These are phyloP conservation scores for Ganaspis brasiliensis DNA, from an alignment of 2,888 invertebrate genomes.

Conservation along the genomic window DNA sequence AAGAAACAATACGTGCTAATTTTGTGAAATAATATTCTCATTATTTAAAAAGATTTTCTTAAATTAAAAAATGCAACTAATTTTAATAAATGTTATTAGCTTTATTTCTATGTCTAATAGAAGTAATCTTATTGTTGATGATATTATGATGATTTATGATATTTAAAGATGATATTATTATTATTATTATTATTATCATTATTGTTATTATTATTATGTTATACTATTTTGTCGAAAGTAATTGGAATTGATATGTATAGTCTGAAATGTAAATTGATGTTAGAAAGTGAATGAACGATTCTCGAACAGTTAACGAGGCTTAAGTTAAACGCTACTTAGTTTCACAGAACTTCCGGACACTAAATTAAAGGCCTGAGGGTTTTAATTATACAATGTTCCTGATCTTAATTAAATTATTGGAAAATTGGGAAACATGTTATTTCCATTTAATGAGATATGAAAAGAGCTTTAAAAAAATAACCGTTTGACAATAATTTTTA, in stretches of 20 bases:
- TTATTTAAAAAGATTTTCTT: neutral
- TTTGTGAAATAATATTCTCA: neutral
- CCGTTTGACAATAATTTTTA: too few species aligned
- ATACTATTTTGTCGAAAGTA: neutral
- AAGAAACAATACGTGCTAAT: neutral
- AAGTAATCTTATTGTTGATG: too few species aligned
- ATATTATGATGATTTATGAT: too few species aligned
- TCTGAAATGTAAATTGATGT: neutral
- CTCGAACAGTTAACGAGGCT: neutral
- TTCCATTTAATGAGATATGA: neutral
- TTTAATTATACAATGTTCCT: slow-evolving; percentile 12
- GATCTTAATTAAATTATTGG: neutral
- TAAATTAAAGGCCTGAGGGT: slow-evolving; percentile 27
- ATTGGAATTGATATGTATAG: neutral
- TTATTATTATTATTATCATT: too few species aligned
- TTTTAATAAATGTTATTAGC: too few species aligned
- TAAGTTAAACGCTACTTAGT: slow-evolving; percentile 3
- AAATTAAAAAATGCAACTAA: too few species aligned
- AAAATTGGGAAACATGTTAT: neutral
- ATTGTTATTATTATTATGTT: too few species aligned
- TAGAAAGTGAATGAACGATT: neutral
- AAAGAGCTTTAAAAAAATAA: too few species aligned
- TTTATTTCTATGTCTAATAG: too few species aligned
- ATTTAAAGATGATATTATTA: too few species aligned
- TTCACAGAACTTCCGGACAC: slow-evolving; percentile 12